Percentiles rank a stretch among this genome's conserved stretches.
These are phyloP conservation scores for Agrotis ipsilon DNA, from an alignment of 2,888 invertebrate genomes.

Conservation along the genomic window DNA sequence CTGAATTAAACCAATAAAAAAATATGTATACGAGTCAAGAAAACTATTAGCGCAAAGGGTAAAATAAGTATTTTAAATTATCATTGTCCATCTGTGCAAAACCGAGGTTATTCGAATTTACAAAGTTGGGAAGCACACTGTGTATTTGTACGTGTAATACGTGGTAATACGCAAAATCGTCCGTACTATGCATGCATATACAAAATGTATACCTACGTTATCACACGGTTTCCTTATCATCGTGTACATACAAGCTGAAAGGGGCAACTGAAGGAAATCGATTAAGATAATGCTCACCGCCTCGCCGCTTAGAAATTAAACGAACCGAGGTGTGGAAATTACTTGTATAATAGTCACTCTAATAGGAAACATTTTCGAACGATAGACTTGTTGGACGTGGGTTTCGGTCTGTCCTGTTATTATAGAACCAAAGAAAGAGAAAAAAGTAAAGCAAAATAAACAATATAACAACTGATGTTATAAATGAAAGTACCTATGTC, in stretches of 20 bases:
- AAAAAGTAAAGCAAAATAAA: background rate
- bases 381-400: constrained; percentile 2
- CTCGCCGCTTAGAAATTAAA: constrained; percentile 27
- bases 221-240: constrained; percentile 38
- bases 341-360: constrained; percentile 1
- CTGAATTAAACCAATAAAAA: too few relatives aligned
- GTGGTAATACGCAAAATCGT: constrained; percentile 10
- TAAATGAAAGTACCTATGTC: too few relatives aligned
- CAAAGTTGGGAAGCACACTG: too few relatives aligned
- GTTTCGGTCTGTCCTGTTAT: background rate
- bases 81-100: too few relatives aligned
- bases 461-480: background rate
- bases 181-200: background rate
- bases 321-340: constrained; percentile 24
- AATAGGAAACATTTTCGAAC: constrained; percentile 5
- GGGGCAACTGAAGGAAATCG: constrained; percentile 51
- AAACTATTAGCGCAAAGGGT: too few relatives aligned
- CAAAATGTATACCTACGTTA: background rate
- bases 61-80: too few relatives aligned
- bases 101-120: too few relatives aligned
- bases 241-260: constrained; percentile 33
- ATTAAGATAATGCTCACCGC: constrained; percentile 48
- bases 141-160: too few relatives aligned
- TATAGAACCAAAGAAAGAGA: background rate
- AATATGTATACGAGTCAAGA: too few relatives aligned